phyloP scores from a whole-genome alignment of 2,888 invertebrate species.

The Coremacera marginata region DNA sequence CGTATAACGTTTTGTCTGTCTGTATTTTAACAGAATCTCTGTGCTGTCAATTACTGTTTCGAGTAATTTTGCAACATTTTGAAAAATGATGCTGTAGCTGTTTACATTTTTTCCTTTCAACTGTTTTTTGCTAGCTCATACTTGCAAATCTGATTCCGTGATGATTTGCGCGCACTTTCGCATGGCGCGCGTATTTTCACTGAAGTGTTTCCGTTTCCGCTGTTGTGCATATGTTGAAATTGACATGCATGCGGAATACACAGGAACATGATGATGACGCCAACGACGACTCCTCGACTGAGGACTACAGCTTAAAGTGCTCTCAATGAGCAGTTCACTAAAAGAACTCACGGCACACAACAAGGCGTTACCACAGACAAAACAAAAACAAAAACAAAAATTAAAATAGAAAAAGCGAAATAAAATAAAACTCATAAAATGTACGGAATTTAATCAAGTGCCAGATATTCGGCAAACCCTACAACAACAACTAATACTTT shows the following conservation, averaged over 20 bases:
- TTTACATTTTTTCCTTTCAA: too few relatives aligned
- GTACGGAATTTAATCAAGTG: too few relatives aligned
- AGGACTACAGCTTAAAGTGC: too few relatives aligned
- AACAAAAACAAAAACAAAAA: neutral
- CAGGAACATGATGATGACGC: neutral
- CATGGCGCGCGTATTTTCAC: neutral
- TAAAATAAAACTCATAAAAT: too few relatives aligned
- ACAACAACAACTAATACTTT: too few relatives aligned
- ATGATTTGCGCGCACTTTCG: neutral
- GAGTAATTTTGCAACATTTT: too few relatives aligned
- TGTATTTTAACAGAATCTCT: too few relatives aligned
- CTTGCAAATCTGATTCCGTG: neutral
- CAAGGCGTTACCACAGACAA: neutral
- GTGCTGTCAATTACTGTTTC: too few relatives aligned
- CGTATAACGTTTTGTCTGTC: too few relatives aligned
- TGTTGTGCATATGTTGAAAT: slow-evolving; percentile 5
- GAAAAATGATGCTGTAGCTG: neutral
- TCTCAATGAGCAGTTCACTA: neutral
- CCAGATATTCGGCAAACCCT: too few relatives aligned
- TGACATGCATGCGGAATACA: slow-evolving; percentile 8
- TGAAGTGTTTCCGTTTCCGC: neutral
- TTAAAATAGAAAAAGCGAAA: neutral
- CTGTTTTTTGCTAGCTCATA: too few relatives aligned
- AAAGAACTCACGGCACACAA: neutral
- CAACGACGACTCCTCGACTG: too few relatives aligned